phyloP scores from a whole-genome alignment of 2,797 vertebrate species.

The Pseudochirops corinnae region DNA sequence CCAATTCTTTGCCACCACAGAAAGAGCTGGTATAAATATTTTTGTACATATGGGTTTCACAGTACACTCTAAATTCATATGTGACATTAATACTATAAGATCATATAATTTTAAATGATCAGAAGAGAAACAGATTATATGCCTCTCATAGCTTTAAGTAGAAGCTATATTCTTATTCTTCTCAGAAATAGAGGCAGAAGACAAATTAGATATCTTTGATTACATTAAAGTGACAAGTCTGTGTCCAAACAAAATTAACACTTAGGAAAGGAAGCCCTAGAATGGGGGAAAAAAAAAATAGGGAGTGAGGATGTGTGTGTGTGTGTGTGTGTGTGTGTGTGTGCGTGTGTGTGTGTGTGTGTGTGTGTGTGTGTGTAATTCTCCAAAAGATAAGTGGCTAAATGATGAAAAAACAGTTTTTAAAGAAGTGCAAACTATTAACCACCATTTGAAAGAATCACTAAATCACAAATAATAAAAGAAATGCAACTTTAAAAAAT shows the following conservation, averaged over 20 bases:
- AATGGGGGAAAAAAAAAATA: neutral
- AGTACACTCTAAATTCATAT: neutral
- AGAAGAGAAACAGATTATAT: neutral
- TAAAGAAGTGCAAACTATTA: neutral
- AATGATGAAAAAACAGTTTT: neutral
- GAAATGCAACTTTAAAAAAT: too few species aligned
- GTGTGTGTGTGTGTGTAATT: neutral
- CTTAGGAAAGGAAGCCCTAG: neutral
- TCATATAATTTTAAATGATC: neutral
- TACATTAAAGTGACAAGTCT: neutral
- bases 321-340: too few species aligned
- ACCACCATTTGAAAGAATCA: neutral
- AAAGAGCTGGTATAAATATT: too few species aligned
- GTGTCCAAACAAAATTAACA: neutral
- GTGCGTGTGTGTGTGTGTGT: too few species aligned
- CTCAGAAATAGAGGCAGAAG: neutral
- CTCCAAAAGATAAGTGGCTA: neutral
- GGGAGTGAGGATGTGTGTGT: too few species aligned
- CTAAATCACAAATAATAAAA: too few species aligned
- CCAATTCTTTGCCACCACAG: too few species aligned
- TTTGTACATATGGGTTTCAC: neutral
- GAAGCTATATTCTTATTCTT: neutral
- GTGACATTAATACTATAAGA: neutral
- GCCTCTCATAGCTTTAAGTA: neutral
- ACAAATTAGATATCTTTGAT: neutral